Conservation (phyloP, 2,888 invertebrate species). For the Blastobasis lacticolella region DNA sequence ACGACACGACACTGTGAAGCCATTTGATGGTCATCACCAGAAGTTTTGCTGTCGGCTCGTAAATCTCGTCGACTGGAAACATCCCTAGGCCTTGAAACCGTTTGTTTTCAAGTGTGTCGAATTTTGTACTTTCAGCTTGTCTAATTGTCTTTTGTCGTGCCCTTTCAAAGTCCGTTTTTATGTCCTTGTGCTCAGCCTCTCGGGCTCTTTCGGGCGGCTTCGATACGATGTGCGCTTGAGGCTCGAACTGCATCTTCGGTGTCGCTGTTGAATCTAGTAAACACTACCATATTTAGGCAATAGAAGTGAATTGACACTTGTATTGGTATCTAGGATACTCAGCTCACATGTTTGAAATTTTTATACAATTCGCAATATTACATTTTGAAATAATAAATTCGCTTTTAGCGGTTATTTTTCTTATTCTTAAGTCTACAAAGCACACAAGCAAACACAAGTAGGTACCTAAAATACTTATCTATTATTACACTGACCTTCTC, state of each 20-base stretch:
- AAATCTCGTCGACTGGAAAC: slow-evolving; percentile 57
- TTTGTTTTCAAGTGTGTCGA: slow-evolving; percentile 16
- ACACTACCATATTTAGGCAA: too few species aligned
- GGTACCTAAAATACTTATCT: slow-evolving; percentile 1
- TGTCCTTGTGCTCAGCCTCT: slow-evolving; percentile 13
- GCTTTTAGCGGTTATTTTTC: too few species aligned
- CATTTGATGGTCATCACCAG: slow-evolving; percentile 86
- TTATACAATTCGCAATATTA: too few species aligned
- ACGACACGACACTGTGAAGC: slow-evolving; percentile 85
- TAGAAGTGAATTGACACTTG: too few species aligned
- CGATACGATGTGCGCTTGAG: slow-evolving; percentile 31
- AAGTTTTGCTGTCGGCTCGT: slow-evolving; percentile 83
- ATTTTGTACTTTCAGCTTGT: slow-evolving; percentile 21
- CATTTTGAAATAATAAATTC: too few species aligned
- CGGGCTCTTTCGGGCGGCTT: slow-evolving; percentile 20
- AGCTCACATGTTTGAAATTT: too few species aligned
- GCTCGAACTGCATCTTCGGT: slow-evolving; percentile 23
- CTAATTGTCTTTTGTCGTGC: slow-evolving; percentile 21
- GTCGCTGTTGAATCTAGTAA: slow-evolving; percentile 24
- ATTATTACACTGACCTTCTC: slow-evolving; percentile 18
- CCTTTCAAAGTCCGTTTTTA: slow-evolving; percentile 19
- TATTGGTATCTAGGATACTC: too few species aligned
- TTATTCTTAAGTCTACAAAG: too few species aligned
- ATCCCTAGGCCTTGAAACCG: slow-evolving; percentile 39
- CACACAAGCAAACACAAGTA: not conserved